These are phyloP conservation scores for Mormyrus iriodes DNA, from an alignment of 2,113 vertebrate species.

Conservation along the genomic window DNA sequence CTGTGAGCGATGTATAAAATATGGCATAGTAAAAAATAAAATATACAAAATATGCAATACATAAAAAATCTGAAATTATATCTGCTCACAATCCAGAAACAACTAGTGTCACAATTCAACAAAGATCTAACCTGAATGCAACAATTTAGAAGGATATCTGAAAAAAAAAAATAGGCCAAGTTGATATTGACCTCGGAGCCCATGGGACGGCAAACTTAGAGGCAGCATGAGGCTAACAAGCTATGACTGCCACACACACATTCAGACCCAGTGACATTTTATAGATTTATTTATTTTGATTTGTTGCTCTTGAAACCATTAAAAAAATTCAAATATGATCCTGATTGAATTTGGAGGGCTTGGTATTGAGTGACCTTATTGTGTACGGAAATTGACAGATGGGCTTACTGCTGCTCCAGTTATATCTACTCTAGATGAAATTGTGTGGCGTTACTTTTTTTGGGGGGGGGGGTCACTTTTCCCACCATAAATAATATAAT, in stretches of 20 bases:
- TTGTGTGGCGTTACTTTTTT: neutral
- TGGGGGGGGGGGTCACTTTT: neutral
- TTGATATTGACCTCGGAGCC: neutral
- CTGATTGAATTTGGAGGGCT: slow-evolving; percentile 9
- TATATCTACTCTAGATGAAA: neutral
- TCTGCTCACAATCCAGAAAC: neutral
- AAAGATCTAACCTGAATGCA: neutral
- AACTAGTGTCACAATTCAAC: neutral
- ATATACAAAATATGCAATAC: neutral
- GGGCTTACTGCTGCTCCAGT: neutral
- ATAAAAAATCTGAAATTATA: neutral
- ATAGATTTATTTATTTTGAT: slow-evolving; percentile 19
- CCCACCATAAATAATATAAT: neutral
- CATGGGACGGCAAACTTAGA: neutral
- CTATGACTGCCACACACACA: neutral
- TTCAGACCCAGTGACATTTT: slow-evolving; percentile 11
- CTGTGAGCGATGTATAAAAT: neutral
- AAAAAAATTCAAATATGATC: slow-evolving; percentile 13
- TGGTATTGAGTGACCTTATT: slow-evolving; percentile 18
- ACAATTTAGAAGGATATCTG: neutral
- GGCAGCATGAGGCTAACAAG: neutral
- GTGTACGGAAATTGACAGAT: slow-evolving; percentile 8
- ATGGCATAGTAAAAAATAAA: neutral
- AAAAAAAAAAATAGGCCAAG: neutral
- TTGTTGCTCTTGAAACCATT: neutral